Evolutionary conservation across 1,140 invertebrate genomes (phyloP).

Genomic region (Drosophila equinoxialis): DNA sequence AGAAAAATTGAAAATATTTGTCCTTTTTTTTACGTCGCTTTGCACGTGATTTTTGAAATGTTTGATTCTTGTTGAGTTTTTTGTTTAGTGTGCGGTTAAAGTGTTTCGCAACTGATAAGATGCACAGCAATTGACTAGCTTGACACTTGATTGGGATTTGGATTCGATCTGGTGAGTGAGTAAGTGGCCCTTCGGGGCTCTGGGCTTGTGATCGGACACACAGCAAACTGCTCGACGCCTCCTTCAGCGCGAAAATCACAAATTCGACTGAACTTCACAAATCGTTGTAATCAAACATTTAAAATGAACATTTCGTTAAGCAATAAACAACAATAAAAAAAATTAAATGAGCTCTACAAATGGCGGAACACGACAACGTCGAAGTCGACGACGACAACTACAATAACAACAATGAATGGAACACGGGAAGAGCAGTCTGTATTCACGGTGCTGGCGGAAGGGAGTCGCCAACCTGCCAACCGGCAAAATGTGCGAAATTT

Average conservation of each 20-base stretch:
- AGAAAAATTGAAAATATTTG: conserved; percentile 7
- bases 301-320: conserved; percentile 76
- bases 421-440: background rate
- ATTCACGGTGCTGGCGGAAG: conserved; percentile 33
- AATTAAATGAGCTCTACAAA: conserved; percentile 75
- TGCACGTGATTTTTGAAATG: background rate
- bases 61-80: conserved; percentile 5
- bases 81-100: conserved; percentile 16
- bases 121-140: conserved; percentile 13
- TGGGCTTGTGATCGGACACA: conserved; percentile 32
- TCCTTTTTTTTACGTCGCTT: background rate
- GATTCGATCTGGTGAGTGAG: conserved; percentile 36
- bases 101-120: conserved; percentile 25
- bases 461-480: conserved; percentile 6
- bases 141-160: conserved; percentile 30
- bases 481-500: conserved; percentile 70
- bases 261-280: conserved; percentile 81
- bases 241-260: conserved; percentile 77
- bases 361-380: conserved; percentile 67
- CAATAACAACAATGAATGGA: conserved; percentile 24
- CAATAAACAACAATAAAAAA: conserved; percentile 81
- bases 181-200: conserved; percentile 30
- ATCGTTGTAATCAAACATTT: conserved; percentile 82
- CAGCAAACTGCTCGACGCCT: conserved; percentile 23
- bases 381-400: conserved; percentile 11